Percentiles rank a stretch among this genome's conserved stretches.
phyloP scores from a whole-genome alignment of 2,888 invertebrate genomes.

The Taphrorychus bicolor region DNA sequence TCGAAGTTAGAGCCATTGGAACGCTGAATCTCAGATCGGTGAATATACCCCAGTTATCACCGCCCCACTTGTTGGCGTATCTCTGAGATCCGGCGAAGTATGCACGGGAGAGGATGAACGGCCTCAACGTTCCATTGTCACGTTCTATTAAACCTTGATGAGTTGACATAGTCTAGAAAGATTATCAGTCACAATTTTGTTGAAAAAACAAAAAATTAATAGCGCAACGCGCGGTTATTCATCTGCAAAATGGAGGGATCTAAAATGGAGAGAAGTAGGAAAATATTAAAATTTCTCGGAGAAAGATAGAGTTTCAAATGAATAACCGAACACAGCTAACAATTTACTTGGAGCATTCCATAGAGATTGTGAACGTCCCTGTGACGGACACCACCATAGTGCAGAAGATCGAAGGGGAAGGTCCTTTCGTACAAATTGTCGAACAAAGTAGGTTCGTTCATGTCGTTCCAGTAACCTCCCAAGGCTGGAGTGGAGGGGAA shows the following conservation, averaged over 20 bases:
- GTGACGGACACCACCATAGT: constrained; percentile 81
- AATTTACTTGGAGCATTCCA: constrained; percentile 75
- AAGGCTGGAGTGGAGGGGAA: constrained; percentile 68
- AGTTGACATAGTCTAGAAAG: constrained; percentile 71
- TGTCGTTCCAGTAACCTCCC: constrained; percentile 93
- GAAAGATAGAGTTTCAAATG: too few relatives aligned
- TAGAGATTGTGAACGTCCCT: constrained; percentile 95
- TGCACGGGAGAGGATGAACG: constrained; percentile 89
- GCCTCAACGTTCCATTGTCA: constrained; percentile 69
- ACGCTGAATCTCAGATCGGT: constrained; percentile 81
- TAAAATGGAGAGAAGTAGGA: too few relatives aligned
- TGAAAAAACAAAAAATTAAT: too few relatives aligned
- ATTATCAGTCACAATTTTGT: too few relatives aligned
- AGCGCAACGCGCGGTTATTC: too few relatives aligned
- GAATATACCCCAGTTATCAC: constrained; percentile 96
- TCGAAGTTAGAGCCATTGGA: constrained; percentile 83
- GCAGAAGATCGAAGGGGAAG: constrained; percentile 90
- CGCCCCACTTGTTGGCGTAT: constrained; percentile 94
- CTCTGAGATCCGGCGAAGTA: constrained; percentile 93
- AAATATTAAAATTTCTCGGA: too few relatives aligned
- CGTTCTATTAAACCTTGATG: constrained; percentile 66
- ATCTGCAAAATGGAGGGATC: too few relatives aligned
- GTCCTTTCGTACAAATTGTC: constrained; percentile 70
- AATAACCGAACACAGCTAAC: too few relatives aligned
- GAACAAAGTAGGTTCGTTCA: constrained; percentile 99